Evolutionary conservation across 2,113 vertebrate species (phyloP), one percentile per base, ranked within the genome.

Genomic region (Anser cygnoides): DNA sequence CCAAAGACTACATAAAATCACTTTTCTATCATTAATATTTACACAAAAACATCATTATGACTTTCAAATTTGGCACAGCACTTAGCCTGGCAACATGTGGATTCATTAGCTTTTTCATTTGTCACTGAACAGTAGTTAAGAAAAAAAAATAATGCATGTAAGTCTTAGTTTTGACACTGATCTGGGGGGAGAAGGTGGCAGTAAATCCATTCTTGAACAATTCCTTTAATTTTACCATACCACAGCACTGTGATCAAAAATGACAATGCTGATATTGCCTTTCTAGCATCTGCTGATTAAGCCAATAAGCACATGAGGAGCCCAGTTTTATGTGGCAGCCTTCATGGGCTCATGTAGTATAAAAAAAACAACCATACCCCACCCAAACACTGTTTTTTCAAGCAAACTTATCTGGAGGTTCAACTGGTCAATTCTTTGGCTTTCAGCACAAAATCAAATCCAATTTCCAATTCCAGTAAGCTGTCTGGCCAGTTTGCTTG

Each of bases 21-120:
- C 26, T 89, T 78, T 91, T 72, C 49, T 66, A 44, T 54, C 44
- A 76, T 65, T 74, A 78, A 49, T 57, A 67, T 84, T 84, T 65
- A 78, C n/a, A 72, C 21, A 10, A 75, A 95, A 94, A 82, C 19
- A 73, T 54, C 6, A 46, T 72, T 59, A 63, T 49, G 46, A 37
- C 26, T 87, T 87, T 61, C 54, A 78, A 52, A 59, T 35, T 62
- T 15, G 23, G 39, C n/a, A 70, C 28, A 76, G 54, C 31, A 39
- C 44, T 84, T 76, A 84, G 28, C 28, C 58, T 58, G 41, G 35
- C 20, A 92, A 78, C 14, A 22, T 13, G 58, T 37, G 19, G 21
- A 63, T 26, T 58, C 57, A 59, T 81, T 74, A 73, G 26, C 44
- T 85, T 78, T 89, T 85, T 46, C n/a, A 79, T 83, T 79, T 83